phyloP scores from a whole-genome alignment of 2,797 vertebrate genomes.

The Tadarida brasiliensis region DNA sequence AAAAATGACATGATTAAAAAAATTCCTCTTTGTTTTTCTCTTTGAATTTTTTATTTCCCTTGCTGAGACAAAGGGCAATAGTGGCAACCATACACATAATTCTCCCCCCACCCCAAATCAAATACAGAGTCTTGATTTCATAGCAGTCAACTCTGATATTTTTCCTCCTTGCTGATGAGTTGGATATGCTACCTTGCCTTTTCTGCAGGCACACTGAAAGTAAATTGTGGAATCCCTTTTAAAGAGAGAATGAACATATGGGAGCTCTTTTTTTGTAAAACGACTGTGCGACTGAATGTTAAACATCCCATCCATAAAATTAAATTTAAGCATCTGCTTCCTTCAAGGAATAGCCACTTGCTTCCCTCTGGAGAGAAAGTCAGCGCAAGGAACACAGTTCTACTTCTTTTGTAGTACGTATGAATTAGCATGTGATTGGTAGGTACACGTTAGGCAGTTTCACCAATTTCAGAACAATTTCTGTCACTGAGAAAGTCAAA shows the following conservation, averaged over 20 bases:
- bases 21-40: neutral
- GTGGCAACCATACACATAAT: slow-evolving; percentile 25
- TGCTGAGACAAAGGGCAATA: slow-evolving; percentile 57
- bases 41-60: slow-evolving; percentile 71
- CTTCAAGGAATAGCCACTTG: slow-evolving; percentile 53
- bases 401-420: neutral
- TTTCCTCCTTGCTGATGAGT: neutral
- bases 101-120: neutral
- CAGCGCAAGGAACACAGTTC: neutral
- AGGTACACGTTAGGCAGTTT: neutral
- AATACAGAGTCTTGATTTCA: slow-evolving; percentile 51
- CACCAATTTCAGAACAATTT: neutral
- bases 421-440: neutral
- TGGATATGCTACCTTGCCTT: slow-evolving; percentile 16
- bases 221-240: neutral
- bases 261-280: slow-evolving; percentile 8
- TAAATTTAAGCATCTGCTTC: slow-evolving; percentile 58
- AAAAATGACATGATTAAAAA: neutral
- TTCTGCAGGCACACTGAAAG: slow-evolving; percentile 24
- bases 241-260: slow-evolving; percentile 47
- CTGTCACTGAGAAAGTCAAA: neutral
- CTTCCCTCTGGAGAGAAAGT: neutral
- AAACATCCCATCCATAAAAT: slow-evolving; percentile 31
- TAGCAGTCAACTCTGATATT: slow-evolving; percentile 26
- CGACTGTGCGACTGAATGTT: slow-evolving; percentile 41